phyloP scores from a whole-genome alignment of 2,797 vertebrate genomes.

The Smutsia temminckii region DNA sequence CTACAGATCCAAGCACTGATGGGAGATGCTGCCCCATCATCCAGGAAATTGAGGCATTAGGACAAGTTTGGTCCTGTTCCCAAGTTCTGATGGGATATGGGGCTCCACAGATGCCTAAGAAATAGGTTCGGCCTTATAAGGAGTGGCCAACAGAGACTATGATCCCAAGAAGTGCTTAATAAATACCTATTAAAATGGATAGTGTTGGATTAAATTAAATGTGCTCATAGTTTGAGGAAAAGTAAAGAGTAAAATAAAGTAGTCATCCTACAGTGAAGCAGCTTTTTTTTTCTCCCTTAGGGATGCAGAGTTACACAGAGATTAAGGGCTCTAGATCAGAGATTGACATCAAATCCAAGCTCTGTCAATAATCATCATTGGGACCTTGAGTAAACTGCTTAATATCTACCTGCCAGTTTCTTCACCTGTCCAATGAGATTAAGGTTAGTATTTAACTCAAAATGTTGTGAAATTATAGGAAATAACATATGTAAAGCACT shows the following conservation, averaged over 20 bases:
- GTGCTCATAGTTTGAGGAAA: neutral
- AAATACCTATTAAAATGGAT: neutral
- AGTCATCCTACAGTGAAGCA: slow-evolving; percentile 8
- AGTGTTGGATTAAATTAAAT: slow-evolving; percentile 32
- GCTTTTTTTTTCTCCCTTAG: neutral
- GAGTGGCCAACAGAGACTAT: neutral
- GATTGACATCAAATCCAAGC: neutral
- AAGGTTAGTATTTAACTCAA: neutral
- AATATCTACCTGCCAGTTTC: neutral
- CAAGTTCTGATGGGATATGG: neutral
- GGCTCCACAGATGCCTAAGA: neutral
- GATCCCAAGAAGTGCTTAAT: neutral
- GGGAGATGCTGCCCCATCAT: neutral
- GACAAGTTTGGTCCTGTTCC: too few relatives aligned
- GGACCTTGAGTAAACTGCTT: neutral
- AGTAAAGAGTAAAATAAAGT: neutral
- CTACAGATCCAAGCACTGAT: neutral
- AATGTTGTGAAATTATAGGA: slow-evolving; percentile 12
- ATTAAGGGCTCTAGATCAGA: neutral
- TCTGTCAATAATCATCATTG: neutral
- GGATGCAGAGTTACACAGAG: neutral
- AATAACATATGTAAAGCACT: neutral
- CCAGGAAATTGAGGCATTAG: too few relatives aligned
- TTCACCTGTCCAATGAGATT: neutral
- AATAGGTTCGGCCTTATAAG: neutral